phyloP scores from a whole-genome alignment of 37 sponge, comb jelly and placozoan genomes.

The Hormiphora californensis region DNA sequence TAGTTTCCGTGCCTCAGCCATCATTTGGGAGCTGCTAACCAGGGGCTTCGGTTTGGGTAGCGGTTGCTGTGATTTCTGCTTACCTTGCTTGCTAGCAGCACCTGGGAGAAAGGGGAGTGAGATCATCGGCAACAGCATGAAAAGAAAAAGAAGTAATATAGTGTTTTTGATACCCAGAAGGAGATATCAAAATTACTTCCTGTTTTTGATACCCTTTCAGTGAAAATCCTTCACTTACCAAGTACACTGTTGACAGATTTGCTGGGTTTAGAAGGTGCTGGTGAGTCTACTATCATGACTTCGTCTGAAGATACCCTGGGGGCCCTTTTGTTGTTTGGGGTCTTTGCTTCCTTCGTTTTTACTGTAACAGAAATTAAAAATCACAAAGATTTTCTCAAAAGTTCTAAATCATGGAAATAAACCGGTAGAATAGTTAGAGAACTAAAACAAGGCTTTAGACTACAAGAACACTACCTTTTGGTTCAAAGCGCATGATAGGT shows the following conservation, averaged over 20 bases:
- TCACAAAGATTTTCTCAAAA: background rate
- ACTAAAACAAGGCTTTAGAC: background rate
- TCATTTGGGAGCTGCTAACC: background rate
- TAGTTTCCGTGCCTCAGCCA: slow-evolving; percentile 23
- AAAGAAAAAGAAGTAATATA: background rate
- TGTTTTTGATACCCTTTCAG: too few species aligned
- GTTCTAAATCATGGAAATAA: background rate
- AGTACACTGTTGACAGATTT: too few species aligned
- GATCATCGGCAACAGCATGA: background rate
- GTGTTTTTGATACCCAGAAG: too few species aligned
- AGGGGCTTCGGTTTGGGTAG: background rate
- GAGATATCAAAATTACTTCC: too few species aligned
- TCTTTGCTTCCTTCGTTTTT: background rate
- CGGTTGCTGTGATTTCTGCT: too few species aligned
- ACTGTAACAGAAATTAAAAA: background rate
- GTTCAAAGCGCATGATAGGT: background rate
- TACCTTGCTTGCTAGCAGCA: background rate
- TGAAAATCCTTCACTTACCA: too few species aligned
- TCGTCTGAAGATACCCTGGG: too few species aligned
- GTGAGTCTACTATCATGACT: too few species aligned
- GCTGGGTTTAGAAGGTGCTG: too few species aligned
- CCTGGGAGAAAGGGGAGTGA: background rate
- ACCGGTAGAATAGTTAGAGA: background rate
- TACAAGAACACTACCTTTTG: too few species aligned
- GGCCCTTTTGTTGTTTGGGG: background rate